Base-by-base conservation (phyloP, 2,113 vertebrate species). In the Ondatra zibethicus region DNA sequence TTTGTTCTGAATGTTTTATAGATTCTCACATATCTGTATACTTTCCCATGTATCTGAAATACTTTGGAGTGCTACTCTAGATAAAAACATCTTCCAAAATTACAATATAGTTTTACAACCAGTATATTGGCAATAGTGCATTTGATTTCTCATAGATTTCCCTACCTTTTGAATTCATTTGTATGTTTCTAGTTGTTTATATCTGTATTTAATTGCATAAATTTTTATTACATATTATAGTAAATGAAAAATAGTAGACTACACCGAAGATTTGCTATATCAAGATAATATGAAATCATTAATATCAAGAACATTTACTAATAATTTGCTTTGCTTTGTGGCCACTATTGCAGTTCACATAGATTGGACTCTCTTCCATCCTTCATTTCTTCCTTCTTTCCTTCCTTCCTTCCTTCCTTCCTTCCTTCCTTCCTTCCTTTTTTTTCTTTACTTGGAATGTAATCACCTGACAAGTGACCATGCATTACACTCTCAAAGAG, bases 191-290 rank as follows among this genome's bases (percentile, higher is more conserved):
- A 70, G n/a, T 4, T 95, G 19, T 78, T 3, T 11, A 16, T 19
- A 3, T 76, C 0, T 70, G 7, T 9, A 73, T 50, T 80, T 90
- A 90, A 13, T 72, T 84, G 8, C 14, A 76, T 55, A 19, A 10
- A 66, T n/a, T 81, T 63, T 75, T 66, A 92, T 84, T 68, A 55
- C 2, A 82, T 13, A 23, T 76, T 76, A 42, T 2, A 84, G 2
- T 70, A 52, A 42, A 70, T 84, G 4, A 92, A 36, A 94, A 96
- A 45, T 10, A 92, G 61, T 23, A 80, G 93, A 84, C 52, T n/a
- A 80, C 42, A 19, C 42, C 87, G 7, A 77, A 52, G 12, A n/a
- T 25, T 88, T 91, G n/a, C 33, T 50, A 86, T 85, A 4, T 58
- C 17, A 39, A 13, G 14, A 75, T 36, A 58, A 92, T 36, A 55